phyloP scores from a whole-genome alignment of 2,113 vertebrate species.

The Ctenomys sociabilis region DNA sequence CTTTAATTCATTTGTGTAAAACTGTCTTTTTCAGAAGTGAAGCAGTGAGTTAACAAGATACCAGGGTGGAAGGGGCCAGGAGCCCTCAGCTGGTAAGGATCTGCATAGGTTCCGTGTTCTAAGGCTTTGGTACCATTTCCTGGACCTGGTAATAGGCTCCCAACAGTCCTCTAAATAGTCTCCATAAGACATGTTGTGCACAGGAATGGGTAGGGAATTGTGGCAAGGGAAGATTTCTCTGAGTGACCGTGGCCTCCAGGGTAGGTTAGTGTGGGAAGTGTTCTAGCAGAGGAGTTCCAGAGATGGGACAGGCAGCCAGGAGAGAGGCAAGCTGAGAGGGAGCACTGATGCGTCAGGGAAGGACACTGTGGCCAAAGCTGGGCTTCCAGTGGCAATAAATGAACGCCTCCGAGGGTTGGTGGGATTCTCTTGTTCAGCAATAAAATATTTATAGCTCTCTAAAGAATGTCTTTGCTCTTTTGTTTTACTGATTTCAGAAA shows the following conservation, averaged over 20 bases:
- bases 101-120: neutral
- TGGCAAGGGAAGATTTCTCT: neutral
- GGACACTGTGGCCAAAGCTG: neutral
- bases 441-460: neutral
- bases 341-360: neutral
- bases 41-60: neutral
- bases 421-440: neutral
- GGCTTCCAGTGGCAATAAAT: neutral
- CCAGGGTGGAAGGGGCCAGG: neutral
- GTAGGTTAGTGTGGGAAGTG: neutral
- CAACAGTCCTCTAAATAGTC: neutral
- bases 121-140: neutral
- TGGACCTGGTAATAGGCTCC: neutral
- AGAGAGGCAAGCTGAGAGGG: neutral
- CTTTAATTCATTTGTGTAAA: neutral
- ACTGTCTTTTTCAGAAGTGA: neutral
- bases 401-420: neutral
- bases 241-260: neutral
- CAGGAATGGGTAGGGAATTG: neutral
- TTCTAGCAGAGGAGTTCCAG: neutral
- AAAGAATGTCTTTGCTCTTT: neutral
- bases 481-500: too few species aligned
- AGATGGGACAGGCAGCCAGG: neutral
- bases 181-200: neutral
- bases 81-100: neutral